These are phyloP conservation scores for Dasypolia templi DNA, from an alignment of 2,888 invertebrate genomes.

Conservation along the genomic window DNA sequence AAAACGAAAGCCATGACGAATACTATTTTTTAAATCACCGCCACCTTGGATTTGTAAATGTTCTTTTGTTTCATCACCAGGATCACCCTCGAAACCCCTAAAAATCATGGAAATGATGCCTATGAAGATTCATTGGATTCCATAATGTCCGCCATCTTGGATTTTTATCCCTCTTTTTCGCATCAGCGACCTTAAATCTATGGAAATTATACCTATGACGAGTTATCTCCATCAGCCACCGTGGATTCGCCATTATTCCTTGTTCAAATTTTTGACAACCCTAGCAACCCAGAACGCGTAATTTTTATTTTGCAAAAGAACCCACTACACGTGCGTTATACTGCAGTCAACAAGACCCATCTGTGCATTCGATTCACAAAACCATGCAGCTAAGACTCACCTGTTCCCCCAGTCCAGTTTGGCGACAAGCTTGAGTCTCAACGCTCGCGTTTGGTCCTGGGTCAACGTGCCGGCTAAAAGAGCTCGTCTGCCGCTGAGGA, in stretches of 20 bases:
- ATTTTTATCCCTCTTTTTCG: background rate
- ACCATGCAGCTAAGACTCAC: constrained; percentile 90
- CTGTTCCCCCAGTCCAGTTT: constrained; percentile 99
- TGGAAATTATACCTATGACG: background rate
- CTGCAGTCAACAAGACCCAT: background rate
- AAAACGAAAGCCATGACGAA: constrained; percentile 18
- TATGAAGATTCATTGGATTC: constrained; percentile 32
- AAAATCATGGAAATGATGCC: constrained; percentile 29
- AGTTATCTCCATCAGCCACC: background rate
- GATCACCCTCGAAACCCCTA: constrained; percentile 48
- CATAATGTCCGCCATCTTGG: background rate
- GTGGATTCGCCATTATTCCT: background rate
- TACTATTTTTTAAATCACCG: constrained; percentile 28
- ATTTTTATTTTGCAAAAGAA: background rate
- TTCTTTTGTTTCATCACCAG: constrained; percentile 29
- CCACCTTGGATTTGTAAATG: constrained; percentile 28
- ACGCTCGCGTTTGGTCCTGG: constrained; percentile 96
- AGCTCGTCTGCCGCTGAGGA: constrained; percentile 96
- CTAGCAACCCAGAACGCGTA: background rate
- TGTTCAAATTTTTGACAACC: background rate
- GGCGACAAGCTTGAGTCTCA: constrained; percentile 96
- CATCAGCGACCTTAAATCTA: background rate
- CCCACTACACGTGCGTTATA: background rate
- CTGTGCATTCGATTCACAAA: constrained; percentile 12
- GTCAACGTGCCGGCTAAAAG: constrained; percentile 97